Evolutionary conservation across 2,113 vertebrate genomes (phyloP), one percentile per base, ranked within the genome.

Genomic region (Acanthochromis polyacanthus): DNA sequence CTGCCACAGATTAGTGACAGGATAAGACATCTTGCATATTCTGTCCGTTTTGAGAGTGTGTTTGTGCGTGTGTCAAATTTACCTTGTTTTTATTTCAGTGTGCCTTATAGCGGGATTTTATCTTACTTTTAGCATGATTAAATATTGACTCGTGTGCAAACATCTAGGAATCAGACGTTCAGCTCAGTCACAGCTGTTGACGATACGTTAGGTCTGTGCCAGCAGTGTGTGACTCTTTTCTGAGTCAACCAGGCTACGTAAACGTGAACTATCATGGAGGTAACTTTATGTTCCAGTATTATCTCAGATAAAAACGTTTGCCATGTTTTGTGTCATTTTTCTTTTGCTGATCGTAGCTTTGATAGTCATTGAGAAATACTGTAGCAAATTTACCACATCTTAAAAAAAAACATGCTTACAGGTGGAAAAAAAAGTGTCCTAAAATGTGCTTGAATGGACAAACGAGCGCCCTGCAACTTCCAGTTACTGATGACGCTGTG

Each of bases 101-200:
- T 28, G 50, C 12, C 3, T 1, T 70, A 48, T 78, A 59, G 17
- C 36, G n/a, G 63, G 20, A 43, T 63, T 40, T 8, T 14, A 17
- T 80, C 10, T 53, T 22, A 12, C 65, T 77, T 70, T 7, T 25
- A 23, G 8, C 5, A 16, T 12, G 30, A 51, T 5, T 45, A 61
- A 87, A 77, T 75, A 81, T 77, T 75, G 65, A 59, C 28, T 63
- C 11, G 17, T 79, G 65, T 75, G 46, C 43, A 81, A 80, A 78
- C 63, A 20, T 62, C 9, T 12, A 19, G n/a, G 71, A 46, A 57
- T 16, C 36, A n/a, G 62, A 50, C 17, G 23, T 75, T 77, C 30
- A 65, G 43, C 63, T 76, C 10, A 52, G 38, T 55, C 57, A 60
- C 38, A 60, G 63, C 72, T 72, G 61, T 36, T 46, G 2, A 70